Base-by-base conservation (phyloP, 2,797 vertebrate species). In the Nyctalus aviator region DNA sequence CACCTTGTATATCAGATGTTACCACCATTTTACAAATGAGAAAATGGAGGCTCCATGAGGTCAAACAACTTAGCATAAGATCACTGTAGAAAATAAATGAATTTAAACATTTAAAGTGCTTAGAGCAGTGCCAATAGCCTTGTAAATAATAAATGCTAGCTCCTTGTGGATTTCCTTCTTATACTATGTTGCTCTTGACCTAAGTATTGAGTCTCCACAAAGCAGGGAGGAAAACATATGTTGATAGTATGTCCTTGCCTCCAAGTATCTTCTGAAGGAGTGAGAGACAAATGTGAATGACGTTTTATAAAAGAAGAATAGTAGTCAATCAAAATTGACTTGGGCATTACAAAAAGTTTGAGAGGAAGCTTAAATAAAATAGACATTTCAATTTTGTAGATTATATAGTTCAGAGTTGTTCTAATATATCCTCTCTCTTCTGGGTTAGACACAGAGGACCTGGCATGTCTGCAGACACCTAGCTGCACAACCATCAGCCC, bases 301-400 rank as follows among this genome's bases (percentile, higher is more conserved):
- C 32, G 37, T 83, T 79, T 84, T 41, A 69, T 44, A 82, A 88
- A 18, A 53, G 18, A 92, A 91, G 41, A 75, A 94, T 12, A 93
- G 27, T 1, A 83, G 18, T 85, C 27, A 30, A 84, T 75, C 32
- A 66, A 90, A 85, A 79, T 35, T 83, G n/a, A 21, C 69, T 76
- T 96, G 21, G 66, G 78, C 85, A 50, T 66, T 23, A 59, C 12
- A 71, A 66, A 73, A 76, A 84, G 41, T 68, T 59, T 57, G 75
- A 72, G 66, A 71, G 37, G 77, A 92, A 13, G 55, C 32, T 41
- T 50, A 66, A 77, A 75, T 62, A 50, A 72, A 50, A 78, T 0
- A 25, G 27, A 71, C 8, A 20, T 25, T 10, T 4, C 32, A 27
- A 72, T 8, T 64, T 59, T 41, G 44, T 2, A 77, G 44, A 13